Conservation (phyloP, 2,797 vertebrate genomes). For the Lates japonicus region DNA sequence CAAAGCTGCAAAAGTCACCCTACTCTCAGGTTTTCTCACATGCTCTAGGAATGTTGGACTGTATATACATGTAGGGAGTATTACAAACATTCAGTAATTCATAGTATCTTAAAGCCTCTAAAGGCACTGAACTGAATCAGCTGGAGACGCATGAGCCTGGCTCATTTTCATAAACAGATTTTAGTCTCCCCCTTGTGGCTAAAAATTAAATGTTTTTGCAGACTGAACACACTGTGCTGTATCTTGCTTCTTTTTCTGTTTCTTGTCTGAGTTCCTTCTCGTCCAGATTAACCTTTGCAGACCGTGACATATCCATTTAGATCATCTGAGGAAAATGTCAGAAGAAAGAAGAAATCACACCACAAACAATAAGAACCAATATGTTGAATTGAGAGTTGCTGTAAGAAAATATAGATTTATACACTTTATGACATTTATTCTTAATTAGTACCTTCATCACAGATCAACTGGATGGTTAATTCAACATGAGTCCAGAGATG, state of each 20-base stretch:
- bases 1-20: background rate
- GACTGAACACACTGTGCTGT: background rate
- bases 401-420: background rate
- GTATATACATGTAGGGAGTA: background rate
- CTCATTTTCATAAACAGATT: conserved; percentile 14
- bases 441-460: background rate
- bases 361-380: background rate
- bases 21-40: background rate
- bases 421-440: background rate
- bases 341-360: background rate
- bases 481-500: background rate
- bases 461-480: background rate
- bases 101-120: background rate
- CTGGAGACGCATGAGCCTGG: conserved; percentile 1
- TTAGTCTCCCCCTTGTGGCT: conserved; percentile 74
- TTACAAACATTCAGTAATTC: background rate
- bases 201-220: conserved; percentile 5
- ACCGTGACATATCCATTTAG: background rate
- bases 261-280: background rate
- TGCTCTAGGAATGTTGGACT: background rate
- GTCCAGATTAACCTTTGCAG: background rate
- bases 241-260: background rate
- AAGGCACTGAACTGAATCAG: background rate
- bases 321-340: conserved; percentile 2
- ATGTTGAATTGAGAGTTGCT: background rate